Evolutionary conservation across 2,113 vertebrate species (phyloP), one percentile per base, ranked within the genome.

Genomic region (Perccottus glenii): DNA sequence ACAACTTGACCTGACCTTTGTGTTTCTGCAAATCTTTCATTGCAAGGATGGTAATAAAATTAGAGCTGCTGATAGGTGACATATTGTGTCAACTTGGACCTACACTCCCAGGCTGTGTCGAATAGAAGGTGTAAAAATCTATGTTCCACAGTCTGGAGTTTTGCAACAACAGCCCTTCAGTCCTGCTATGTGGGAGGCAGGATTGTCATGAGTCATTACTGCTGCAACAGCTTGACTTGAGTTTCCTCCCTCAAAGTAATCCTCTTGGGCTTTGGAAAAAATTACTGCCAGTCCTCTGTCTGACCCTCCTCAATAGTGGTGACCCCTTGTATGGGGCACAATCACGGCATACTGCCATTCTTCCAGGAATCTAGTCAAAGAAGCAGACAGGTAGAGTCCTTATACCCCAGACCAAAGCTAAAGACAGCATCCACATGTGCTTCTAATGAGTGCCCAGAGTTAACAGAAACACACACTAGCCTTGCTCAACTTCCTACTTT

Each of bases 401-500:
- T 42, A 16, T n/a, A 35, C 49, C 36, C 15, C 40, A 50, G 55
- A 38, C 36, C 52, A 49, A n/a, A 59, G 63, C 59, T 46, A 40
- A 68, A 32, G 67, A 16, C 16, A 7, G 44, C 51, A 35, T 35
- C 72, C 85, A 89, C 90, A 91, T 89, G 86, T 91, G 90, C 80
- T 85, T 89, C 74, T 81, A 88, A 91, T 89, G 90, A 88, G 70
- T 64, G 68, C 43, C 47, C 55, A 1, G 62, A 67, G 69, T 69
- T 57, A 70, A 78, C 69, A 84, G 86, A 70, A 82, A 78, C 59
- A 67, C 78, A 64, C 60, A 50, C 67, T 58, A 72, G 75, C 60
- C 77, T 86, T 85, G 83, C 85, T 88, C 75, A 85, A 90, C 79
- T 89, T 89, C 81, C 82, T 88, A 73, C 77, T 83, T 89, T 89